These are phyloP conservation scores for Xylota segnis DNA, from an alignment of 2,888 invertebrate genomes.

Conservation along the genomic window DNA sequence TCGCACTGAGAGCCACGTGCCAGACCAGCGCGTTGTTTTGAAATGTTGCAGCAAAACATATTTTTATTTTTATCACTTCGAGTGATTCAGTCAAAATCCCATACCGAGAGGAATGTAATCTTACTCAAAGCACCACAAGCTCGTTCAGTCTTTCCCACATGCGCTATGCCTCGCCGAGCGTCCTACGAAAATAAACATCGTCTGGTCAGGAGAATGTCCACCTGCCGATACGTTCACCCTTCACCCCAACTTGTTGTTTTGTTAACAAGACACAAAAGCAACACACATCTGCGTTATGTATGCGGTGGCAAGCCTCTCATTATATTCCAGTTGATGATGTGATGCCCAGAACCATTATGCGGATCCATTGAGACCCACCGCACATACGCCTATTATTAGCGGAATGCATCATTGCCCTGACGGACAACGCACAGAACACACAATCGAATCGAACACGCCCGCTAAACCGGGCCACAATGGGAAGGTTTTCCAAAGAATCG, in stretches of 20 bases:
- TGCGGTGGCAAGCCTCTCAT: conserved; percentile 15
- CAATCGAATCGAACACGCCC: conserved; percentile 56
- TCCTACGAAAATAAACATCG: background rate
- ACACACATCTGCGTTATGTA: conserved; percentile 20
- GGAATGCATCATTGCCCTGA: conserved; percentile 65
- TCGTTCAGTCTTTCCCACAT: conserved; percentile 8
- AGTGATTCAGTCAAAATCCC: conserved; percentile 21
- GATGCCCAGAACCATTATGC: conserved; percentile 27
- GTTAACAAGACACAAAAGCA: background rate
- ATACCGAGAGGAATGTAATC: conserved; percentile 26
- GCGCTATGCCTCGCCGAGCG: background rate
- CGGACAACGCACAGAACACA: conserved; percentile 43
- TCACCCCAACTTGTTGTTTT: background rate
- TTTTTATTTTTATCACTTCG: conserved; percentile 24
- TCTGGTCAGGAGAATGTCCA: conserved; percentile 5
- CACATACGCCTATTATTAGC: conserved; percentile 58
- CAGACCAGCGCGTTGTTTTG: background rate
- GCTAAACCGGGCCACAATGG: conserved; percentile 31
- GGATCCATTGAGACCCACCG: conserved; percentile 52
- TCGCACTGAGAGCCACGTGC: conserved; percentile 9
- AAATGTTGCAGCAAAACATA: background rate
- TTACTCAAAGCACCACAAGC: background rate
- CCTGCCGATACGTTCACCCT: conserved; percentile 37
- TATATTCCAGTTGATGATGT: conserved; percentile 20
- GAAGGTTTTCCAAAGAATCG: conserved; percentile 53